Base-by-base conservation (phyloP, 1,140 invertebrate species). In the Mycetomoellerius zeteki region DNA sequence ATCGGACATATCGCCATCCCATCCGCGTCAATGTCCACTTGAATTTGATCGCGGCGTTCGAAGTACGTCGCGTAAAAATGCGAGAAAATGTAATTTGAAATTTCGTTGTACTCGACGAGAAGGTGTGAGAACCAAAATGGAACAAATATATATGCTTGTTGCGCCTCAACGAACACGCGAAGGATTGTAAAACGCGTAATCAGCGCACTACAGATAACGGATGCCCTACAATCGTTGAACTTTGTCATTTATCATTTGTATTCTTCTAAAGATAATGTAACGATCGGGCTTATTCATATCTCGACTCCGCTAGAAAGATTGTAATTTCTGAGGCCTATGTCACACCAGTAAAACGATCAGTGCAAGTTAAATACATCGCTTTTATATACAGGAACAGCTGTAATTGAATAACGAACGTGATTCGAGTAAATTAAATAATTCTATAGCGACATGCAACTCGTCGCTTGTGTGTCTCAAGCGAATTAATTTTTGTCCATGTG, bases 171-270 rank as follows among this genome's bases (percentile, higher is more conserved):
- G 72, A 21, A 56, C 14, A 64, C 47, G 21, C 78, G 37, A 54
- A 67, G 27, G 27, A 72, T 73, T 54, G 58, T 65, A 85, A 89
- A 90, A 84, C 47, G 43, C 58, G 47, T 89, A 89, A 89, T 89
- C 88, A 76, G 85, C 24, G 33, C 43, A 65, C 52, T 27, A 89
- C 37, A 73, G 88, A 89, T 90, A 90, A 89, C 85, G 72, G 33
- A n/a, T 90, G 89, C 86, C 88, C 88, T 85, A 87, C 73, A 89
- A 89, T 89, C 85, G 89, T 84, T 90, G 89, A 90, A 90, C 89
- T 90, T 89, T 90, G 88, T 89, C 73, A 87, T 90, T 90, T 90
- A 90, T 90, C 88, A 75, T 86, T 77, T 58, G 76, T 82, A 81
- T 77, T 82, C 56, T 60, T 84, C 71, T 60, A 77, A 89, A 84